Base-by-base conservation (phyloP, 2,113 vertebrate genomes). In the Takifugu bimaculatus region DNA sequence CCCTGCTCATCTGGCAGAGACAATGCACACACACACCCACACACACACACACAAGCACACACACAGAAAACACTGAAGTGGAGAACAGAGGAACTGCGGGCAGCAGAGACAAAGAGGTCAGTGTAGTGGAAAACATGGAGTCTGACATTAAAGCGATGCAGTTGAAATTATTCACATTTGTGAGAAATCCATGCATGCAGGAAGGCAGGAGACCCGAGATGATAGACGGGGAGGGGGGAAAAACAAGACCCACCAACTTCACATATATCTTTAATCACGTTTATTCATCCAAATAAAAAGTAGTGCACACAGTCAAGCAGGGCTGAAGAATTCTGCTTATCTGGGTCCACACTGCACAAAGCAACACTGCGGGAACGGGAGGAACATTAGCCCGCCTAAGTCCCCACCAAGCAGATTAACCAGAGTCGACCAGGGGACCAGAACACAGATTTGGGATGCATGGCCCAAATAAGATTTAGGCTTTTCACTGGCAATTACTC, bases 401-500 rank as follows among this genome's bases (percentile, higher is more conserved):
- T 75, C 70, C 63, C 47, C 61, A 61, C 63, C 78, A 67, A 81
- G 78, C 85, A 85, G 85, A 86, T 89, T 85, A 84, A 67, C 71
- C 68, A 64, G 50, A 71, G 63, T 32, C 66, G 59, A 74, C 63
- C 68, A 57, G 44, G 55, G 65, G 72, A 69, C 69, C 71, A 68
- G 70, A 79, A 68, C 68, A 70, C 61, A 83, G 82, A 86, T 85
- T 85, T 79, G 68, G 80, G 79, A 78, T 65, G 78, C 83, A 72
- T 78, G 66, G 53, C 70, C 66, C 79, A 70, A 86, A 85, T 64
- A 76, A 78, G 85, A 83, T 88, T 84, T 70, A 60, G 67, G 57
- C 78, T 83, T 83, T 86, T 86, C 78, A 79, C 77, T 85, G 79
- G 77, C 80, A 81, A 86, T 84, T 81, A 87, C 79, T 81, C 70